These are phyloP conservation scores for Danaus chrysippus DNA, from an alignment of 2,888 invertebrate genomes.

Conservation along the genomic window DNA sequence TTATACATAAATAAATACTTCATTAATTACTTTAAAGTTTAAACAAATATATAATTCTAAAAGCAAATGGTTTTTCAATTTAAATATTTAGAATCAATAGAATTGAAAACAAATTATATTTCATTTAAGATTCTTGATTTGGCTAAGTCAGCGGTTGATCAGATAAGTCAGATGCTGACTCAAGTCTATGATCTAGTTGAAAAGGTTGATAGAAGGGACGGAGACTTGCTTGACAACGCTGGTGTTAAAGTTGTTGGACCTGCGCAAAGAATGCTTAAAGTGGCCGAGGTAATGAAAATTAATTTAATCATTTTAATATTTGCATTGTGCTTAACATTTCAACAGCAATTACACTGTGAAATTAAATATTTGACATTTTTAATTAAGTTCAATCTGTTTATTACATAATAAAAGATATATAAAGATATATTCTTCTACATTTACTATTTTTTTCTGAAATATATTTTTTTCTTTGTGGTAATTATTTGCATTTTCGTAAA, in stretches of 20 bases:
- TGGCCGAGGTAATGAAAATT: slow-evolving; percentile 35
- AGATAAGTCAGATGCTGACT: slow-evolving; percentile 33
- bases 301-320: no score
- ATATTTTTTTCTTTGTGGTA: not conserved
- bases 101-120: not conserved
- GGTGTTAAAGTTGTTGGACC: slow-evolving; percentile 33
- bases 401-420: no score
- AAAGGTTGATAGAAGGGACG: slow-evolving; percentile 20
- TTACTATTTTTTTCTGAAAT: not conserved
- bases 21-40: no score
- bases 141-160: slow-evolving; percentile 28
- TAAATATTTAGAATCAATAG: not conserved
- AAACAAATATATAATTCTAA: no score
- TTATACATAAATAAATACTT: no score
- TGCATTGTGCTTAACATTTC: no score
- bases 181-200: slow-evolving; percentile 36
- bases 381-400: no score
- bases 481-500: not conserved
- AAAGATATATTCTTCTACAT: no score
- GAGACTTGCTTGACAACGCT: slow-evolving; percentile 22
- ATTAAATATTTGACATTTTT: no score
- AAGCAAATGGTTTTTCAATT: not conserved
- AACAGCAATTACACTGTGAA: no score
- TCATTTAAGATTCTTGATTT: slow-evolving; percentile 31
- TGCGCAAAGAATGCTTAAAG: slow-evolving; percentile 33